These are phyloP conservation scores for Zaprionus nigranus DNA, from an alignment of 1,140 invertebrate genomes.

Conservation along the genomic window DNA sequence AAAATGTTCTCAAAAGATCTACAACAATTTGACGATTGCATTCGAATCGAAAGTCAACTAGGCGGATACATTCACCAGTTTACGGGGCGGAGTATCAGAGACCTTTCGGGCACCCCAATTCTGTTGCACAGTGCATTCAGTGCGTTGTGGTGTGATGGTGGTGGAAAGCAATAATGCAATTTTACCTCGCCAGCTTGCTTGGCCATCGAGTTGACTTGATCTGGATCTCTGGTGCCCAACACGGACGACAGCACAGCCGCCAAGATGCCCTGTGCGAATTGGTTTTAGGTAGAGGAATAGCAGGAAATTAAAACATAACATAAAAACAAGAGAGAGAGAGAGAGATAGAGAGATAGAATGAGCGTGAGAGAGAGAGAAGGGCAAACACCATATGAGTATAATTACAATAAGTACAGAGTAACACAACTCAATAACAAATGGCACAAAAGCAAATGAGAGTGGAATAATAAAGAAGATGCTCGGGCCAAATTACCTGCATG, in stretches of 20 bases:
- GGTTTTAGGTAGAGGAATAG: conserved; percentile 72
- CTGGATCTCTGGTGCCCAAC: conserved; percentile 94
- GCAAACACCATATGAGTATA: conserved; percentile 63
- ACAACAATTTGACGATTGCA: neutral
- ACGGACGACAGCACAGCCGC: conserved; percentile 94
- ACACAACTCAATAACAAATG: conserved; percentile 44
- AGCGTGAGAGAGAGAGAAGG: conserved; percentile 14
- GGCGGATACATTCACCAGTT: neutral
- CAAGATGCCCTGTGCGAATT: conserved; percentile 90
- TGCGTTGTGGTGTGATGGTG: conserved; percentile 33
- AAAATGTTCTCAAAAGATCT: neutral
- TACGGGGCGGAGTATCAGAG: neutral
- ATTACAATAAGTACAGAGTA: conserved; percentile 13
- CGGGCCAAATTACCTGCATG: conserved; percentile 89
- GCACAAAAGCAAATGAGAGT: conserved; percentile 39
- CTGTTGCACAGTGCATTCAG: conserved; percentile 55
- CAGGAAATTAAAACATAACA: conserved; percentile 55
- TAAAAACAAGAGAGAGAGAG: conserved; percentile 24
- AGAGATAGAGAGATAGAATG: conserved; percentile 45
- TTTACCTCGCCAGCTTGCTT: conserved; percentile 96
- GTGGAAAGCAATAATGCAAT: conserved; percentile 64
- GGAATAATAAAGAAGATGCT: conserved; percentile 40
- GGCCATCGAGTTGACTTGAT: conserved; percentile 95
- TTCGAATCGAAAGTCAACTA: neutral
- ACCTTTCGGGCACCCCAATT: conserved; percentile 17